Base-by-base conservation (phyloP, 2,888 invertebrate genomes). In the Sialis fuliginosa region DNA sequence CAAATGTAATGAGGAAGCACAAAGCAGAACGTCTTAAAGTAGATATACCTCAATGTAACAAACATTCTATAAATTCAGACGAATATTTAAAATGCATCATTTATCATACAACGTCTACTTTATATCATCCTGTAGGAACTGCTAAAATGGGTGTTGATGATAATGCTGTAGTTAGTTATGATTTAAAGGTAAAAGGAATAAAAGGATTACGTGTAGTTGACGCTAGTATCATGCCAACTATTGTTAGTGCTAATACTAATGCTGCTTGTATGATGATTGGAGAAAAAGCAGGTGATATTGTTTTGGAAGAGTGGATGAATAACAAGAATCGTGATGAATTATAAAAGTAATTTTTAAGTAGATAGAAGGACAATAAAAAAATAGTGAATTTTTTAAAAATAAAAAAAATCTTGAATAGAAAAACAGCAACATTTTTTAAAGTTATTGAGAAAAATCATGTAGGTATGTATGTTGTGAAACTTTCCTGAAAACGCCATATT, bases 1-100 rank as follows among this genome's bases (percentile, higher is more conserved):
- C 77, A 2, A 66, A 70, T 4, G 71, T 79, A 0, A 75, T 82
- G 60, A 70, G 72, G 56, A 64, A 63, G 10, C 68, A 72, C 30
- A 75, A 75, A 1, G 66, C 79, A 0, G 65, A 60, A 13, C 55
- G 77, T 5, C 60, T 74, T 45, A 72, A 70, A 33, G 67, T 67
- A 2, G 62, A 67, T 5, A 67, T 68, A 48, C 70, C 70, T 0
- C 70, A 68, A 43, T 77, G 77, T 53, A 48, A 48, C 4, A 40
- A 48, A 0, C 60, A 62, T 6, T 54, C 60, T 7, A 67, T 68
- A 44, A 60, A 56, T 1, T 60, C 61, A 6, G 68, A 70, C 42
- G 65, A 67, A 8, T 74, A 72, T 51, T 73, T 69, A 69, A 61
- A 62, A 6, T 74, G 74, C 51, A 64, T 63, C 1, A 60, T 68